These are phyloP conservation scores for Apamea crenata DNA, from an alignment of 2,888 invertebrate species.

Conservation along the genomic window DNA sequence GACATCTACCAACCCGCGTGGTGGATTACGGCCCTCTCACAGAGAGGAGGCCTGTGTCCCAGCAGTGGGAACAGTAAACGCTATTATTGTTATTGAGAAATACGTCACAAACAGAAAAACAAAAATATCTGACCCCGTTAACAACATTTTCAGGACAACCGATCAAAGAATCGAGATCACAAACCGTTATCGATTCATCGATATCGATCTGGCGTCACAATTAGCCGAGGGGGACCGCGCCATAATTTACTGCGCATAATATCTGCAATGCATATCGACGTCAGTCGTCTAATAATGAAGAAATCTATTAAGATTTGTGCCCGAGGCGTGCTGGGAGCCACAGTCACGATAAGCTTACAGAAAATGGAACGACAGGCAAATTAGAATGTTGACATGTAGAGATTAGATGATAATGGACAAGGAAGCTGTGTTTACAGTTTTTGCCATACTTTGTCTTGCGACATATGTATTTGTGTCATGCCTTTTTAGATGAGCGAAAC, in stretches of 20 bases:
- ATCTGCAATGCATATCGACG: conserved; percentile 68
- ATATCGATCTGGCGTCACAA: conserved; percentile 63
- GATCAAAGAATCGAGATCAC: conserved; percentile 50
- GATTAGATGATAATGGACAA: conserved; percentile 52
- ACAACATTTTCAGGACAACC: conserved; percentile 25
- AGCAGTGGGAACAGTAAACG: too few species aligned
- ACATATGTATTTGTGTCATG: conserved; percentile 5
- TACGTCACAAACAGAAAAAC: background rate
- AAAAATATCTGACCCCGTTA: background rate
- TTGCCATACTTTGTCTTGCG: conserved; percentile 31
- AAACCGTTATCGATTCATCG: conserved; percentile 63
- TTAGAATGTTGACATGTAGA: conserved; percentile 64
- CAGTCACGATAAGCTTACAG: conserved; percentile 59
- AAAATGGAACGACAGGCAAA: conserved; percentile 68
- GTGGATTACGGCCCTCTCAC: too few species aligned
- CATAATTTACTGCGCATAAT: conserved; percentile 69
- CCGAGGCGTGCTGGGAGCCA: conserved; percentile 57
- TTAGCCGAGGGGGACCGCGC: conserved; percentile 67
- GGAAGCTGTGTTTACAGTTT: conserved; percentile 44
- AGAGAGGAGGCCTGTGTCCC: too few species aligned
- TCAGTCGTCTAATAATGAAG: conserved; percentile 71
- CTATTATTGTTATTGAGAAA: too few species aligned
- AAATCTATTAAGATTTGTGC: conserved; percentile 73
- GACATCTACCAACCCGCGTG: too few species aligned
- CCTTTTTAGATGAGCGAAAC: background rate